Evolutionary conservation across 2,888 invertebrate species (phyloP).

Genomic region (Mesorhabditis belari): DNA sequence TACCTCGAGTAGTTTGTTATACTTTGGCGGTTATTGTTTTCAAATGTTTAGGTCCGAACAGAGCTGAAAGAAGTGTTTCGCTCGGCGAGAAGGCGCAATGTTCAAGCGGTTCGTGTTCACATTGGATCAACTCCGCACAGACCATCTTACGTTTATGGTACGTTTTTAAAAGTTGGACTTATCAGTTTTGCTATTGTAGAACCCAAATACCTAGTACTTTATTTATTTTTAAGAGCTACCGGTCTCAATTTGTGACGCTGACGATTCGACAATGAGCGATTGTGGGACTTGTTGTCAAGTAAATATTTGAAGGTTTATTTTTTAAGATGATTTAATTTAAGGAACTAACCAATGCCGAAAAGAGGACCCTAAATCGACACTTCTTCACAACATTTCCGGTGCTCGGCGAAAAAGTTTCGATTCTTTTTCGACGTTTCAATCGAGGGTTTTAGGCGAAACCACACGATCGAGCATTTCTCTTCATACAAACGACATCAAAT

Average conservation of each 20-base stretch:
- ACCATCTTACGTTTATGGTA: background rate
- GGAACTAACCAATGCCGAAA: slow-evolving; percentile 13
- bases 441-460: slow-evolving; percentile 1
- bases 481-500: background rate
- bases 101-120: slow-evolving; percentile 13
- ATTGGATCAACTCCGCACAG: slow-evolving; percentile 9
- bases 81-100: slow-evolving; percentile 8
- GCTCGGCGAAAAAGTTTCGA: slow-evolving; percentile 1
- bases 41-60: slow-evolving; percentile 14
- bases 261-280: slow-evolving; percentile 8
- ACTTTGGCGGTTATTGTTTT: too few species aligned
- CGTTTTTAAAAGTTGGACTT: background rate
- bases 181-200: too few species aligned
- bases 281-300: slow-evolving; percentile 17
- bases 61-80: slow-evolving; percentile 17
- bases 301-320: background rate
- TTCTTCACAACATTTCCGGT: slow-evolving; percentile 6
- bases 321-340: background rate
- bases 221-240: slow-evolving; percentile 9
- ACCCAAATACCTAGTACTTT: too few species aligned
- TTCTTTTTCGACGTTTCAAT: background rate
- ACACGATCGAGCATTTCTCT: background rate
- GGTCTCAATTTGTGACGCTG: slow-evolving; percentile 14
- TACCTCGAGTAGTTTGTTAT: too few species aligned
- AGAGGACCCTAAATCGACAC: slow-evolving; percentile 14